Evolutionary conservation across 2,113 vertebrate genomes (phyloP), one percentile per base, ranked within the genome.

Genomic region (Physeter macrocephalus): DNA sequence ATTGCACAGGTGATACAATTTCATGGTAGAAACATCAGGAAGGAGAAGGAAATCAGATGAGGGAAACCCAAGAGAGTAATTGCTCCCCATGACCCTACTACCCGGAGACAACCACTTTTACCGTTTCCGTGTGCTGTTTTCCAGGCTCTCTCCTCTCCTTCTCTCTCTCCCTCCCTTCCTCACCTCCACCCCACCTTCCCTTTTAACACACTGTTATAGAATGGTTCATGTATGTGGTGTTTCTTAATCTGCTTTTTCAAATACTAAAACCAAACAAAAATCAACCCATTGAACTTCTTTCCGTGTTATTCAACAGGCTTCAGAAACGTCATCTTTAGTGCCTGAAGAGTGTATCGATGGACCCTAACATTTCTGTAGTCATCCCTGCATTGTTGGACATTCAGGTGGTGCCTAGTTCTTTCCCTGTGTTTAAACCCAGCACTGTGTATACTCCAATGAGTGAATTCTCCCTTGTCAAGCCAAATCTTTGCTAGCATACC

Each of bases 321-420:
- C 75, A 10, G 39, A 92, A 94, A 57, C n/a, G 27, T 95, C 96
- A 95, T 97, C 91, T 94, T 96, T 93, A 90, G 90, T 96, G 96
- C 97, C 97, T 97, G 97, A 80, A 74, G 94, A 96, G 69, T 72
- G 80, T 90, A 69, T 93, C 74, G 23, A 75, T 54, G 95, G 94
- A 97, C 81, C 87, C 95, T 92, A 94, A 85, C 81, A n/a, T 96
- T 96, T 95, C 90, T 96, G 74, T 92, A 78, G 85, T 59, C 80
- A 84, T 92, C 81, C 75, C 83, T 18, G 2, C 81, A 43, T 81
- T 90, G 80, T 75, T 90, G 95, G 90, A 96, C 94, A 84, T 96
- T 97, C 92, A 95, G 93, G 93, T 95, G 97, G 93, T 96, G 97
- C 94, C 97, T 96, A 90, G 88, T 64, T 96, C 80, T 94, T 97